These are phyloP conservation scores for Heteropelma amictum DNA, from an alignment of 2,888 invertebrate genomes.

Conservation along the genomic window DNA sequence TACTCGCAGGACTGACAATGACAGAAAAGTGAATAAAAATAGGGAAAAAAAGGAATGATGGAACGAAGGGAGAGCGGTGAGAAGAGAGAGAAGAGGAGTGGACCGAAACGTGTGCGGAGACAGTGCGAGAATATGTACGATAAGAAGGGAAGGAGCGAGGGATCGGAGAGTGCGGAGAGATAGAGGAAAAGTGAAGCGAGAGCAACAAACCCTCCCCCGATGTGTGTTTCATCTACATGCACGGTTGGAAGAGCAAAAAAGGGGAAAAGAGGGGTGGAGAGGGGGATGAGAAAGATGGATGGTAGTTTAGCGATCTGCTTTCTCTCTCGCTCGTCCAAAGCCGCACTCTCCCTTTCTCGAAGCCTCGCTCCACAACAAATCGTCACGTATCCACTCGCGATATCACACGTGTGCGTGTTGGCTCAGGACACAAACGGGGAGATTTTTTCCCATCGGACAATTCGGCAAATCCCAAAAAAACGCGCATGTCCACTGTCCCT, in stretches of 20 bases:
- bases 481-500: too few relatives aligned
- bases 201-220: constrained; percentile 65
- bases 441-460: too few relatives aligned
- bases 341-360: constrained; percentile 52
- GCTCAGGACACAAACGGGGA: too few relatives aligned
- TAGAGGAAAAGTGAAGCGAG: constrained; percentile 45
- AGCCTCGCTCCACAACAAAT: too few relatives aligned
- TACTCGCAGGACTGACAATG: neutral
- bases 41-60: constrained; percentile 11
- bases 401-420: too few relatives aligned
- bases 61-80: neutral
- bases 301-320: constrained; percentile 22
- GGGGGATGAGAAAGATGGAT: constrained; percentile 42
- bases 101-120: too few relatives aligned
- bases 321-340: constrained; percentile 35
- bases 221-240: constrained; percentile 47
- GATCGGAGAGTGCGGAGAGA: constrained; percentile 19
- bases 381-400: too few relatives aligned
- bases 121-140: constrained; percentile 6
- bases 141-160: neutral
- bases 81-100: constrained; percentile 14
- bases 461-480: too few relatives aligned
- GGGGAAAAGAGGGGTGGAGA: constrained; percentile 1
- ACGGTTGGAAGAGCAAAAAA: constrained; percentile 27
- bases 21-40: constrained; percentile 23